A percentile compares a stretch with the other conserved stretches of the same genome.
Evolutionary conservation across 1,140 invertebrate genomes (phyloP).

Genomic region (Zaprionus lachaisei): DNA sequence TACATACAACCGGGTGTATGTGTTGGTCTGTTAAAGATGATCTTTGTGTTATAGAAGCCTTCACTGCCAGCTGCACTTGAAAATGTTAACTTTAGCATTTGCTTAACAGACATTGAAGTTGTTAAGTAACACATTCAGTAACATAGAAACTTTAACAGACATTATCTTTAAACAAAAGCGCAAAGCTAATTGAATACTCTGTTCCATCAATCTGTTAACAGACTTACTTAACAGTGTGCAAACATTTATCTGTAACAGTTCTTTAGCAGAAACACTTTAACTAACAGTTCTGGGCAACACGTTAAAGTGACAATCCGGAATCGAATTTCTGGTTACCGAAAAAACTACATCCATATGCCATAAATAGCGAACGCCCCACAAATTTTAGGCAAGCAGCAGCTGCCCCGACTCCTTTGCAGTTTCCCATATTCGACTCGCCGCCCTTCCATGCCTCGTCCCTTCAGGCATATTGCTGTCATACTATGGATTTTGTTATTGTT

Average conservation of each 20-base stretch:
- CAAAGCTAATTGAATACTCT: not conserved
- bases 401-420: slow-evolving; percentile 10
- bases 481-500: slow-evolving; percentile 57
- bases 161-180: not conserved
- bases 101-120: not conserved
- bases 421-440: slow-evolving; percentile 30
- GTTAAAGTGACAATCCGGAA: slow-evolving; percentile 22
- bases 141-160: too few species aligned
- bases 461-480: slow-evolving; percentile 53
- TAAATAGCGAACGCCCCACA: slow-evolving; percentile 30
- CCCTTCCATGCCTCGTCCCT: slow-evolving; percentile 42
- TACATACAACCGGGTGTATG: too few species aligned
- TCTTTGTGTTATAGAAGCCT: not conserved
- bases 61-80: not conserved
- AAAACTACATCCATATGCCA: slow-evolving; percentile 17
- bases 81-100: not conserved
- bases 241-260: not conserved
- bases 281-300: not conserved
- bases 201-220: too few species aligned
- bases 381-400: slow-evolving; percentile 15
- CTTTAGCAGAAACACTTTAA: not conserved
- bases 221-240: too few species aligned
- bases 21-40: not conserved
- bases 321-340: not conserved
- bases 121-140: too few species aligned